phyloP scores from a whole-genome alignment of 2,797 vertebrate genomes.

The Halcyon leucocephala region DNA sequence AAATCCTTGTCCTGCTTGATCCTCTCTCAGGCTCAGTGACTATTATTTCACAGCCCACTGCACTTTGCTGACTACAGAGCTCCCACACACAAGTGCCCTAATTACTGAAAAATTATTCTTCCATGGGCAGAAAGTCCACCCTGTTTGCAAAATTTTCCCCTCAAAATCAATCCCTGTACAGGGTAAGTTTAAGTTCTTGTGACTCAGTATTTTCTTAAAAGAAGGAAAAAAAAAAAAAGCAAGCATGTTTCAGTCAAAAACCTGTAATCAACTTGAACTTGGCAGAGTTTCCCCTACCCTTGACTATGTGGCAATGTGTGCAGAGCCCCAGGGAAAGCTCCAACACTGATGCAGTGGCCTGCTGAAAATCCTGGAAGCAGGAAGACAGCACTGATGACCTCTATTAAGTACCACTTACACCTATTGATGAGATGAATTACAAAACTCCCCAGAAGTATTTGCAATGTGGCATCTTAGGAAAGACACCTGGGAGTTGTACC shows the following conservation, averaged over 20 bases:
- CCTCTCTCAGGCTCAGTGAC: not conserved
- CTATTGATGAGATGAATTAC: not conserved
- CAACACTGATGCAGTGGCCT: not conserved
- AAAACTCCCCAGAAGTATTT: not conserved
- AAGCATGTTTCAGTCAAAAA: not conserved
- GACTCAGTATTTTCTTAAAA: not conserved
- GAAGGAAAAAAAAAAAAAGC: not conserved
- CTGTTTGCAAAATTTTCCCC: not conserved
- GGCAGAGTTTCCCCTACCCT: not conserved
- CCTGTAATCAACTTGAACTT: not conserved
- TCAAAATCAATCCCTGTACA: not conserved
- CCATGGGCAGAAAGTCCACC: not conserved
- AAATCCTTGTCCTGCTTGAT: not conserved
- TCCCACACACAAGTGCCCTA: rapidly evolving
- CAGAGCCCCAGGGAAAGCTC: not conserved
- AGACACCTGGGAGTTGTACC: not conserved
- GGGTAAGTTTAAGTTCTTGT: not conserved
- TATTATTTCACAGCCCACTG: not conserved
- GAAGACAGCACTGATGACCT: not conserved
- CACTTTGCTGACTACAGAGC: not conserved
- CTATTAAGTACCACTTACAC: not conserved
- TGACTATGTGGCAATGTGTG: rapidly evolving
- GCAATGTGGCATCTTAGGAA: not conserved
- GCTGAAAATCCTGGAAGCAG: slow-evolving; percentile 9
- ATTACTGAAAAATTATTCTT: not conserved